Base-by-base conservation (phyloP, 2,113 vertebrate species). In the Phaetusa simplex region DNA sequence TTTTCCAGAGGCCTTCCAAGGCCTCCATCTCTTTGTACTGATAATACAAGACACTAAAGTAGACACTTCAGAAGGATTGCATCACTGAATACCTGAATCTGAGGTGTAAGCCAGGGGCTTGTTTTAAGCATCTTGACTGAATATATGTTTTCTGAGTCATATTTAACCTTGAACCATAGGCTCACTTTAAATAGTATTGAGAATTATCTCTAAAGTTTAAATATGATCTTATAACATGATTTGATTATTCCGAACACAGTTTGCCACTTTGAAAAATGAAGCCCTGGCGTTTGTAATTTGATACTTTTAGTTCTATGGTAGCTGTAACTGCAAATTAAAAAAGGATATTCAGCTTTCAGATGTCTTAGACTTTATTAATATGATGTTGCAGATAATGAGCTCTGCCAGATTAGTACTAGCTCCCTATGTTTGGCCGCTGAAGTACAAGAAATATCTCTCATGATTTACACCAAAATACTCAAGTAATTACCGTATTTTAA, bases 391-490 rank as follows among this genome's bases (percentile, higher is more conserved):
- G 93, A 92, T 94, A 95, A 96, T 82, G 74, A 94, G 27, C 24
- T 50, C 87, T 97, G 72, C 91, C 71, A 96, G 55, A 92, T 80
- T 38, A 81, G 86, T 86, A 20, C 58, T 69, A 62, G 47, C 29
- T 96, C 81, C 43, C 53, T 82, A 12, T 38, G 42, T 73, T 93
- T 94, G 67, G 47, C 69, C 19, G 19, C 73, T 90, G 82, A 91
- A 88, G n/a, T 72, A 77, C n/a, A 42, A 96, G 55, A 93, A 93
- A 86, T 79, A 70, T 82, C 42, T 52, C 26, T 40, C 11, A 11
- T 59, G 30, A 95, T 94, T 94, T 92, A 76, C 61, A 92, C 70
- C 56, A 67, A 94, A 89, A 94, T 93, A 78, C 70, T 77, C 58
- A 82, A 82, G 83, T 95, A 87, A 91, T 71, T 88, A 84, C 36